Evolutionary conservation across 2,888 invertebrate species (phyloP).

Genomic region (Eugnorisma glareosa): DNA sequence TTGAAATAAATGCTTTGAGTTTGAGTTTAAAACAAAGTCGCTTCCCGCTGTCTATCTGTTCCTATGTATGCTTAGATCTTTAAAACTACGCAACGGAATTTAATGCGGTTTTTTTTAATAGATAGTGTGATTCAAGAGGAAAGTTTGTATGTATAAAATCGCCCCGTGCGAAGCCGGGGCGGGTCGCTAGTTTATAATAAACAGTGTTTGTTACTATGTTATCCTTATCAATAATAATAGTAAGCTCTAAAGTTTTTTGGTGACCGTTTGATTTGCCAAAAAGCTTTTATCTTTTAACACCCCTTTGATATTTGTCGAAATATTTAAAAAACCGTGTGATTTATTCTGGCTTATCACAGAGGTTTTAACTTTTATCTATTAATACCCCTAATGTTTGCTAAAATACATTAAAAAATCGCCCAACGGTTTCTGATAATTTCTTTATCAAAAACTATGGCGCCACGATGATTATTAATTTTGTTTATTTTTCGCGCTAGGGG

Average conservation of each 20-base stretch:
- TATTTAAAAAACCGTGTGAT: constrained; percentile 1
- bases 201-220: background rate
- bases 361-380: constrained; percentile 10
- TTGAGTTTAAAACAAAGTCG: too few species aligned
- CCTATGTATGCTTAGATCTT: too few species aligned
- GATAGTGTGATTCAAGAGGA: too few species aligned
- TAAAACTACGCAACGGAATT: too few species aligned
- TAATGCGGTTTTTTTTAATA: too few species aligned
- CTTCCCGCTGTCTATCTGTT: too few species aligned
- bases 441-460: background rate
- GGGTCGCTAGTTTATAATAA: too few species aligned
- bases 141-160: too few species aligned
- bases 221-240: constrained; percentile 4
- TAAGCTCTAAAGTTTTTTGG: background rate
- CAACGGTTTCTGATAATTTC: constrained; percentile 2
- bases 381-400: constrained; percentile 12
- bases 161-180: too few species aligned
- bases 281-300: background rate
- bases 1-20: too few species aligned
- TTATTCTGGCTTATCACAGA: background rate
- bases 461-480: background rate
- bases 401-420: background rate
- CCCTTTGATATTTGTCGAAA: background rate
- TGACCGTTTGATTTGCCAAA: background rate
- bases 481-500: background rate